Evolutionary conservation across 2,797 vertebrate species (phyloP).

Genomic region (Neosilurus mollespiculum): DNA sequence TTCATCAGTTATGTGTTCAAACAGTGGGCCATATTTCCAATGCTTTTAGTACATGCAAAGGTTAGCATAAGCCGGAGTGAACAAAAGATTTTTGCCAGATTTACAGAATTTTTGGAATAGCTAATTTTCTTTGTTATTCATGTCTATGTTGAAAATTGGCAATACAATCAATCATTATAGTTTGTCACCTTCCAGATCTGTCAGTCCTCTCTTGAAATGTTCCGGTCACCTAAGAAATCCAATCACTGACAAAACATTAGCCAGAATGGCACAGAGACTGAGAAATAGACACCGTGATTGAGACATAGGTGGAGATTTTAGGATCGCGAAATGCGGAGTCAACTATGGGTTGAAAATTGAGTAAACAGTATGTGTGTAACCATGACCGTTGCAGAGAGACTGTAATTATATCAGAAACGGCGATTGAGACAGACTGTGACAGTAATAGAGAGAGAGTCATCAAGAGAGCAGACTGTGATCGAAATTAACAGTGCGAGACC

Average conservation of each 20-base stretch:
- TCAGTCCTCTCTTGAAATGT: neutral
- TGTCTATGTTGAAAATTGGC: neutral
- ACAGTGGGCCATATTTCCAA: neutral
- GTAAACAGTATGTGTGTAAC: neutral
- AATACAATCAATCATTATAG: neutral
- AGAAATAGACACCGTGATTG: neutral
- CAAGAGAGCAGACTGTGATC: neutral
- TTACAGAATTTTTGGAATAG: neutral
- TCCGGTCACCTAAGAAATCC: neutral
- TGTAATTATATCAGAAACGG: neutral
- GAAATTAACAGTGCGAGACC: neutral
- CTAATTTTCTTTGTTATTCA: neutral
- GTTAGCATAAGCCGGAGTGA: neutral
- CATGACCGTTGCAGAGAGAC: no score
- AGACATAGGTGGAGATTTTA: neutral
- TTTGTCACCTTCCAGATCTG: neutral
- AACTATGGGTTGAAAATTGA: no score
- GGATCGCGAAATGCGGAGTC: no score
- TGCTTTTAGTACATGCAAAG: neutral
- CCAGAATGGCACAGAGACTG: no score
- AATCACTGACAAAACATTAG: neutral
- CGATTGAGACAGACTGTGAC: neutral
- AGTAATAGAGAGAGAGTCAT: neutral
- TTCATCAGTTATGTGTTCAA: neutral
- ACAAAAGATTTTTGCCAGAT: neutral